Percentiles rank a stretch among this genome's conserved stretches.
Conservation (phyloP, 2,888 invertebrate genomes). For the Sipha maydis region DNA sequence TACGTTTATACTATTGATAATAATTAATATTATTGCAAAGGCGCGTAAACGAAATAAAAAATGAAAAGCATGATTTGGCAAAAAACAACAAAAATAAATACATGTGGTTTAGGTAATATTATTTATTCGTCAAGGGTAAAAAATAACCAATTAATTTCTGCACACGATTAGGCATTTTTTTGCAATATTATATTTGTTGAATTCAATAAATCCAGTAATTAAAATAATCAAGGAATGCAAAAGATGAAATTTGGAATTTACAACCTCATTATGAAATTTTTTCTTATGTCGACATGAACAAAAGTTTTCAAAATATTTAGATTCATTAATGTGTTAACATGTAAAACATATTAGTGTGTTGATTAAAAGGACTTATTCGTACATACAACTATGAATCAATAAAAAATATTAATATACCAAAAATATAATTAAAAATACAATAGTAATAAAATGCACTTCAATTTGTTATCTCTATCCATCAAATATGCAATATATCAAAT, state of each 20-base stretch:
- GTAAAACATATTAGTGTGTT: not conserved
- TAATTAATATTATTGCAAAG: not conserved
- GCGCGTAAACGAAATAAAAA: not conserved
- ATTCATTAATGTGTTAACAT: not conserved
- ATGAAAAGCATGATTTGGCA: not conserved
- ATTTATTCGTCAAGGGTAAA: not conserved
- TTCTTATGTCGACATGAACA: not conserved
- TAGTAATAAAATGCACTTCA: not conserved
- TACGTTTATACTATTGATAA: not conserved
- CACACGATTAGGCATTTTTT: not conserved
- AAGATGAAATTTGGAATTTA: not conserved
- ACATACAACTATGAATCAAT: not conserved
- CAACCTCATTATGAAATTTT: constrained; percentile 22
- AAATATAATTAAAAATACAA: not conserved
- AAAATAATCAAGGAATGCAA: constrained; percentile 6
- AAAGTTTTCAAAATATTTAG: not conserved
- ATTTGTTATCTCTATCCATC: not conserved
- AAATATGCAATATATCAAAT: not conserved
- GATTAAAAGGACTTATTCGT: not conserved
- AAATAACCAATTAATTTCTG: constrained; percentile 12
- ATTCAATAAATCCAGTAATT: constrained; percentile 5
- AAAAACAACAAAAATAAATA: not conserved
- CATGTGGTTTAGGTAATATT: not conserved
- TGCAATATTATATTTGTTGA: not conserved
- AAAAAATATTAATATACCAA: not conserved